Conservation (phyloP, 1,140 invertebrate species). For the Steinernema feltiae region DNA sequence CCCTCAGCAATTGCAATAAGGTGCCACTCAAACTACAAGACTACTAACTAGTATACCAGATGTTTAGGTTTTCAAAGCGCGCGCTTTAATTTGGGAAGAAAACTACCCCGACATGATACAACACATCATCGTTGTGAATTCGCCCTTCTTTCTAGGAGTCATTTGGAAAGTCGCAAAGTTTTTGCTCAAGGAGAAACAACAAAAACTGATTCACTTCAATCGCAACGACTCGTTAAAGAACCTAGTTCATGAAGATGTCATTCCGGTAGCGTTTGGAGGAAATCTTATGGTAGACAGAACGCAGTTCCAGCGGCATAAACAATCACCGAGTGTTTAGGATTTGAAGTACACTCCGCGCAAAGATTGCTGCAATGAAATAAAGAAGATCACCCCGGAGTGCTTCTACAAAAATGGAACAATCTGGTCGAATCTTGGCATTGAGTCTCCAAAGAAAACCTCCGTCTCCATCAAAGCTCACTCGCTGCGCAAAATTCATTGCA, state of each 20-base stretch:
- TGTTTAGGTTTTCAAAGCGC: constrained; percentile 20
- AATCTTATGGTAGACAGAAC: constrained; percentile 21
- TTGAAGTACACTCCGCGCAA: not conserved
- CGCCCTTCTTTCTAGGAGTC: constrained; percentile 17
- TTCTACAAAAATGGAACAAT: constrained; percentile 21
- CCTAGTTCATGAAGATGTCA: constrained; percentile 11
- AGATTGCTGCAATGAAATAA: constrained; percentile 27
- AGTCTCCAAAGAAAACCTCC: not conserved
- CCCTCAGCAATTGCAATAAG: constrained; percentile 22
- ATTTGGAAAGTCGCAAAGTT: constrained; percentile 24
- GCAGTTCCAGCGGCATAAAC: too few species aligned
- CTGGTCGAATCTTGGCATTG: constrained; percentile 14
- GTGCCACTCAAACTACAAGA: not conserved
- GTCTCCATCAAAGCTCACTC: constrained; percentile 16
- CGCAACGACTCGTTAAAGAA: constrained; percentile 14
- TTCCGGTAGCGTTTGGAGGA: constrained; percentile 25
- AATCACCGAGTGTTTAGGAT: too few species aligned
- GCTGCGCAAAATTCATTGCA: constrained; percentile 11
- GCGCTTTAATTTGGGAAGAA: constrained; percentile 26
- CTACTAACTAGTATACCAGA: not conserved
- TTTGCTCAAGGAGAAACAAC: constrained; percentile 24
- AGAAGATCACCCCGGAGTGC: constrained; percentile 11
- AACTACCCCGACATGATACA: constrained; percentile 25
- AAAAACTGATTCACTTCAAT: constrained; percentile 20
- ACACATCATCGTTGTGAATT: constrained; percentile 25